Percentiles rank a stretch among this genome's conserved stretches.
These are phyloP conservation scores for Hyperoplus lanceolatus DNA, from an alignment of 2,797 vertebrate genomes.

Conservation along the genomic window DNA sequence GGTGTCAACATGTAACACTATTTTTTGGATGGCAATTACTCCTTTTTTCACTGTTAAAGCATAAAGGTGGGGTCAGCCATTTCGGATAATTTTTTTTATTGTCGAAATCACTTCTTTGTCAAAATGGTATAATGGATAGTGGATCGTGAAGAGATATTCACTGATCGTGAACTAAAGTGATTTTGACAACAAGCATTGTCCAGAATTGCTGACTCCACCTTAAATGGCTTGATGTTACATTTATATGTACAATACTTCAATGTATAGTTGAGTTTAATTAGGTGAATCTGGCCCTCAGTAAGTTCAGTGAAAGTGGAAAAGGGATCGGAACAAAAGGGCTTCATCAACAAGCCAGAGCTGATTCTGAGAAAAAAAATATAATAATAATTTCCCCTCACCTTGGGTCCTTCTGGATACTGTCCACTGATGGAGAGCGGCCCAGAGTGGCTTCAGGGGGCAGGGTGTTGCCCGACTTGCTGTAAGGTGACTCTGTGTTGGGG, in stretches of 20 bases:
- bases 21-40: slow-evolving; percentile 23
- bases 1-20: slow-evolving; percentile 31
- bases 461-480: slow-evolving; percentile 98
- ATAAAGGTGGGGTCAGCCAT: not conserved
- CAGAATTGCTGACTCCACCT: not conserved
- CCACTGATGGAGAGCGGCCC: slow-evolving; percentile 97
- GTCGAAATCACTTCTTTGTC: no score
- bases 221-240: not conserved
- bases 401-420: slow-evolving; percentile 99
- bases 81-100: no score
- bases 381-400: slow-evolving; percentile 87
- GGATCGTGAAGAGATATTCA: no score
- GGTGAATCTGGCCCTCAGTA: slow-evolving; percentile 83
- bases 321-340: slow-evolving; percentile 58
- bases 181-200: no score
- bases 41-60: not conserved
- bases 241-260: not conserved
- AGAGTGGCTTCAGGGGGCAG: slow-evolving; percentile 95
- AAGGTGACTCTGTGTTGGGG: slow-evolving; percentile 97
- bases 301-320: slow-evolving; percentile 66
- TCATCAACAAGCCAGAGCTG: slow-evolving; percentile 61
- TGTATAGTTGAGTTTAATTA: slow-evolving; percentile 12
- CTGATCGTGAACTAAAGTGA: no score
- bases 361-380: not conserved
- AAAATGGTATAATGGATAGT: no score